Percentiles rank a stretch among this genome's conserved stretches.
These are phyloP conservation scores for Asobara japonica DNA, from an alignment of 1,140 invertebrate species.

Conservation along the genomic window DNA sequence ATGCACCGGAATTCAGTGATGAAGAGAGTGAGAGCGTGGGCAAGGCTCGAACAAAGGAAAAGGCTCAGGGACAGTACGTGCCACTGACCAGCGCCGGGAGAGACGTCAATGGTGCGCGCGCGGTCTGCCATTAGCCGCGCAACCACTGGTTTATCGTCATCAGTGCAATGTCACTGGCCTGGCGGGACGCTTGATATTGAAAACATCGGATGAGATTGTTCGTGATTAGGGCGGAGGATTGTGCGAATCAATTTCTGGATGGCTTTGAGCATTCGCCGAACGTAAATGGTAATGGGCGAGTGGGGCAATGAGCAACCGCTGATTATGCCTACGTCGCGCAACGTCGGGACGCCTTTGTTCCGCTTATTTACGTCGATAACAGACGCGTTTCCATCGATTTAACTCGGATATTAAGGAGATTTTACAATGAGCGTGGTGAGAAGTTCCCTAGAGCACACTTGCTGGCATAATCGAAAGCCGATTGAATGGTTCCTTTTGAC, in stretches of 20 bases:
- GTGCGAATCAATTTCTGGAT: neutral
- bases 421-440: no score
- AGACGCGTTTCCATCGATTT: neutral
- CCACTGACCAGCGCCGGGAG: constrained; percentile 1
- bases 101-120: constrained; percentile 18
- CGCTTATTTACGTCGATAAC: neutral
- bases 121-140: neutral
- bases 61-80: constrained; percentile 17
- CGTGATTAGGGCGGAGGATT: neutral
- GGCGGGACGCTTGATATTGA: neutral
- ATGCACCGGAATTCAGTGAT: neutral
- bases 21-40: neutral
- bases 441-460: no score
- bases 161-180: constrained; percentile 17
- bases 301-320: neutral
- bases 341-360: neutral
- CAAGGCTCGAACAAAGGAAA: constrained; percentile 24
- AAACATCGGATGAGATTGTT: neutral
- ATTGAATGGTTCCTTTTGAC: no score
- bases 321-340: neutral
- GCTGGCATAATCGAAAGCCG: no score
- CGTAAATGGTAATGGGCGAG: neutral
- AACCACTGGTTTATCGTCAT: constrained; percentile 17
- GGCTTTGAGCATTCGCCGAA: neutral
- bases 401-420: no score